These are phyloP conservation scores for Calyptomena viridis DNA, from an alignment of 2,113 vertebrate species.

Conservation along the genomic window DNA sequence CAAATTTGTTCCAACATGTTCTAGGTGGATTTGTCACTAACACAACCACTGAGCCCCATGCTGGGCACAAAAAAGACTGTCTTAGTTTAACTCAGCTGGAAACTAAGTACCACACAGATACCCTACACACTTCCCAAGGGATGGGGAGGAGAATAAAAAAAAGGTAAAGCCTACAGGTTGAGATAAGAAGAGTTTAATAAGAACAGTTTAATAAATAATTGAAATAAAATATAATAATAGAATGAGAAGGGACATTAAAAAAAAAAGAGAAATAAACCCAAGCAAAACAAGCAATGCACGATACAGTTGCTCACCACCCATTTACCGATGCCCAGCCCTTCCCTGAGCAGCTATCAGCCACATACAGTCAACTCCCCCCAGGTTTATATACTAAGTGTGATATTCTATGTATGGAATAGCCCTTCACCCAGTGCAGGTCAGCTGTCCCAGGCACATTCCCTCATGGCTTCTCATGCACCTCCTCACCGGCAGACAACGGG, in stretches of 20 bases:
- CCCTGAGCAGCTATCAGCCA: fast-evolving
- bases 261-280: neutral
- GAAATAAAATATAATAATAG: neutral
- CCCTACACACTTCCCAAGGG: neutral
- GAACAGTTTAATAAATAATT: neutral
- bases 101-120: neutral
- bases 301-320: neutral
- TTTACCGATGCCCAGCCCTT: fast-evolving
- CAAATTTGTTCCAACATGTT: neutral
- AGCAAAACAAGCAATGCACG: neutral
- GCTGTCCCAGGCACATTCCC: neutral
- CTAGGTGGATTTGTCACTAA: neutral
- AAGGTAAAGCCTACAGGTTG: neutral
- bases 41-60: neutral
- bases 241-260: neutral
- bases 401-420: neutral
- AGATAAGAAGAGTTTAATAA: neutral
- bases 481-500: fast-evolving
- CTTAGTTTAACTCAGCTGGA: neutral
- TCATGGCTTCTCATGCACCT: neutral
- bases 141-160: neutral
- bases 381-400: neutral
- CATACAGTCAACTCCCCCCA: neutral
- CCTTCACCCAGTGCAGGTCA: neutral
- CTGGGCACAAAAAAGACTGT: neutral